phyloP scores from a whole-genome alignment of 2,797 vertebrate genomes.

The Oreortyx pictus region DNA sequence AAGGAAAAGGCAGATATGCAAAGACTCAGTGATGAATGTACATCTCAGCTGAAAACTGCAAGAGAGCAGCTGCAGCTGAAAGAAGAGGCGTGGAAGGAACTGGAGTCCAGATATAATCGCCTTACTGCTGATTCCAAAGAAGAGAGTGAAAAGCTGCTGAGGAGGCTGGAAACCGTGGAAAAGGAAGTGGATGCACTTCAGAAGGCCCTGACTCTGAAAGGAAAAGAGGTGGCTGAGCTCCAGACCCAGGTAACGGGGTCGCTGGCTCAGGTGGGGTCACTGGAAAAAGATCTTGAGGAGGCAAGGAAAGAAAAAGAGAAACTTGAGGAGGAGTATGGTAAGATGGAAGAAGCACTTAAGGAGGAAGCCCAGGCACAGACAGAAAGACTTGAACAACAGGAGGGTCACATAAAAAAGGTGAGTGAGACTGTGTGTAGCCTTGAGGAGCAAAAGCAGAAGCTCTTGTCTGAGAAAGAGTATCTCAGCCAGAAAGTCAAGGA shows the following conservation, averaged over 20 bases:
- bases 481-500: slow-evolving; percentile 73
- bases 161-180: slow-evolving; percentile 74
- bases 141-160: slow-evolving; percentile 77
- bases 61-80: slow-evolving; percentile 82
- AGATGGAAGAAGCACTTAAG: slow-evolving; percentile 76
- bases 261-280: slow-evolving; percentile 67
- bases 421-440: slow-evolving; percentile 82
- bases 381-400: slow-evolving; percentile 80
- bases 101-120: slow-evolving; percentile 73
- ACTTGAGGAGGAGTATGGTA: slow-evolving; percentile 77
- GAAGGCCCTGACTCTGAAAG: slow-evolving; percentile 78
- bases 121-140: slow-evolving; percentile 74
- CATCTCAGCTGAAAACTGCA: slow-evolving; percentile 78
- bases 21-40: slow-evolving; percentile 76
- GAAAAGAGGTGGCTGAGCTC: slow-evolving; percentile 82
- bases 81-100: slow-evolving; percentile 77
- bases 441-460: slow-evolving; percentile 82
- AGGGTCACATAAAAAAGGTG: slow-evolving; percentile 79
- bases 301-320: slow-evolving; percentile 51
- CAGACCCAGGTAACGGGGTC: slow-evolving; percentile 83
- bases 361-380: slow-evolving; percentile 74
- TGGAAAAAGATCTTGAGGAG: slow-evolving; percentile 77
- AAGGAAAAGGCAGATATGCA: slow-evolving; percentile 79
- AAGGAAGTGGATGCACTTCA: slow-evolving; percentile 77
- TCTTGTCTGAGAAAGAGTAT: slow-evolving; percentile 79